Evolutionary conservation across 2,888 invertebrate genomes (phyloP), one percentile per base, ranked within the genome.

Genomic region (Tigriopus californicus): DNA sequence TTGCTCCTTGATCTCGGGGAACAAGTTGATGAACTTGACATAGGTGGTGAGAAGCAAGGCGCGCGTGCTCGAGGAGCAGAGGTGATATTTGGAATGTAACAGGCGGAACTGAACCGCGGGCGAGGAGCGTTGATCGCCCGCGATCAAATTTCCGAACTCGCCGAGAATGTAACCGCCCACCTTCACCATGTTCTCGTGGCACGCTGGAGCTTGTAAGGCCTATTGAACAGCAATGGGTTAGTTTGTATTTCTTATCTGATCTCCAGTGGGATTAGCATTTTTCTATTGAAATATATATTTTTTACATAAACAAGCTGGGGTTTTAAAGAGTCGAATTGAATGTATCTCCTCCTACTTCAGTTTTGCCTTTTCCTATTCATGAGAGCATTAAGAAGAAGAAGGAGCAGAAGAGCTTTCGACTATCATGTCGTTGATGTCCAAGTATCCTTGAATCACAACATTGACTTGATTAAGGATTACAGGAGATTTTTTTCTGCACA

Each of bases 181-280:
- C 80, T 98, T 99, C 1, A 98, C 97, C 98, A 99, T 98, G 72
- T 99, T 99, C 74, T 99, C 98, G 72, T 98, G 98, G 69, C 98
- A 99, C 25, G 98, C 97, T 20, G 97, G 95, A 41, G 95, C 95
- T 76, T 98, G 95, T 58, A 97, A 75, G 61, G 94, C 94, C 80
- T 81, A 67, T 22, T n/a, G n/a, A n/a, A n/a, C n/a, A n/a, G n/a
- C n/a, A n/a, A n/a, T n/a, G n/a, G n/a, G n/a, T n/a, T n/a, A n/a
- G n/a, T n/a, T n/a, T n/a, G n/a, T n/a, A n/a, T n/a, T n/a, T n/a
- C n/a, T n/a, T n/a, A n/a, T n/a, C n/a, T n/a, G n/a, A n/a, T n/a
- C n/a, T n/a, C n/a, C n/a, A n/a, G n/a, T n/a, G n/a, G n/a, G n/a
- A n/a, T n/a, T n/a, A n/a, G n/a, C n/a, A n/a, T n/a, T n/a, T n/a